Evolutionary conservation across 2,888 invertebrate genomes (phyloP), one percentile per base, ranked within the genome.

Genomic region (Netelia melanura): DNA sequence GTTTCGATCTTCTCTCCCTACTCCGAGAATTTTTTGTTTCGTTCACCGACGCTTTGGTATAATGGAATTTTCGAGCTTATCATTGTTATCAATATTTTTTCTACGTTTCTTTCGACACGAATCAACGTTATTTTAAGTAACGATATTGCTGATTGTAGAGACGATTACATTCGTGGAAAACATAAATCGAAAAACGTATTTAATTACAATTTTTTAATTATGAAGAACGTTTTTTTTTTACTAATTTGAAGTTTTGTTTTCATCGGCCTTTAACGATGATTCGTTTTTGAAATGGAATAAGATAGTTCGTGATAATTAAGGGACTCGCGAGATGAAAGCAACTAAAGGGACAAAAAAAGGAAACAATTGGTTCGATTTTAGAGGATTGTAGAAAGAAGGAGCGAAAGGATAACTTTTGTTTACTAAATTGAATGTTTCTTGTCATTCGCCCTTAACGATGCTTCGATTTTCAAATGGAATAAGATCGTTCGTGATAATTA

Each of bases 1-100:
- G 75, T 87, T 78, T 88, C 87, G 86, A 84, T 89, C 86, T 88
- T 54, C 30, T 85, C 85, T 85, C 85, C 84, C 84, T 85, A 79
- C 88, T 84, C 81, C 80, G 23, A 65, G 62, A 48, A 67, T 43
- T 21, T 67, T 83, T 85, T 83, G 17, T 72, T 5, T 5, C 70
- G 76, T 85, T 17, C 21, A 67, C 71, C 79, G 76, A 62, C 75
- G 72, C 82, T 76, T 77, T 83, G 82, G 72, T 62, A 62, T 64
- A 48, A 72, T 83, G 72, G 62, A 85, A 38, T 83, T 82, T 81
- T 67, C 61, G 71, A 85, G 61, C 71, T 52, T 44, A 44, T 30
- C 2, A 56, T 44, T 80, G 17, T 65, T 72, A 17, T 58, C 17
- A 9, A 6, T 21, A 17, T 17, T 58, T 58, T 58, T 58, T 58